Evolutionary conservation across 2,888 invertebrate genomes (phyloP).

Genomic region (Limnephilus rhombicus): DNA sequence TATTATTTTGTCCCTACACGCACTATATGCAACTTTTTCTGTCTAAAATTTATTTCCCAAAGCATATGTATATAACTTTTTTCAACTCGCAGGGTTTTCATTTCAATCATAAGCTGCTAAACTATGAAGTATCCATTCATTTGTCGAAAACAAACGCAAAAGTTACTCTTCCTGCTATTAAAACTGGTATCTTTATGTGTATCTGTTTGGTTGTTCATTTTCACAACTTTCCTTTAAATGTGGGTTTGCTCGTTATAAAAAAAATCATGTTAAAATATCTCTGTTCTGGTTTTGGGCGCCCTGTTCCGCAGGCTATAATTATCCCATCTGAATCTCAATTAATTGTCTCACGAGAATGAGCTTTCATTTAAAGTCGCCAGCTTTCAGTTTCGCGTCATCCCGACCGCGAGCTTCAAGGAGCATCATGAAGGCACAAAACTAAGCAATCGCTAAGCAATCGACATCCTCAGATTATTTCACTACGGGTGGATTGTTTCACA

Average conservation of each 20-base stretch:
- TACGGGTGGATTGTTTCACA: slow-evolving; percentile 5
- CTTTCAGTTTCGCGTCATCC: slow-evolving; percentile 34
- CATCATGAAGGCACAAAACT: slow-evolving; percentile 41
- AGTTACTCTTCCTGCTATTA: no score
- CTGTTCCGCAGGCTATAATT: neutral
- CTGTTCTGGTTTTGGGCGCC: neutral
- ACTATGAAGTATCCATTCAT: no score
- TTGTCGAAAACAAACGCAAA: no score
- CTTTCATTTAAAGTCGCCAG: neutral
- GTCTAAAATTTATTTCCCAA: no score
- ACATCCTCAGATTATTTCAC: slow-evolving; percentile 33
- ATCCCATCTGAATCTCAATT: neutral
- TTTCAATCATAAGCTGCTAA: no score
- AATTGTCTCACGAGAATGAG: neutral
- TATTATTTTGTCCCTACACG: no score
- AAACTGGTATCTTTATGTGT: no score
- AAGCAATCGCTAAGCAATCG: slow-evolving; percentile 48
- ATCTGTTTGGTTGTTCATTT: no score
- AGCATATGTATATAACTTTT: no score
- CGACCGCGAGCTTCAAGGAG: slow-evolving; percentile 14
- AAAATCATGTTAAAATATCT: neutral
- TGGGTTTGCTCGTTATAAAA: neutral
- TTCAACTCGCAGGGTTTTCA: no score
- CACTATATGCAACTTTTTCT: no score
- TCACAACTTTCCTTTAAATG: neutral